Conservation (phyloP, 2,113 vertebrate genomes). For the Mesembrinibis cayennensis region DNA sequence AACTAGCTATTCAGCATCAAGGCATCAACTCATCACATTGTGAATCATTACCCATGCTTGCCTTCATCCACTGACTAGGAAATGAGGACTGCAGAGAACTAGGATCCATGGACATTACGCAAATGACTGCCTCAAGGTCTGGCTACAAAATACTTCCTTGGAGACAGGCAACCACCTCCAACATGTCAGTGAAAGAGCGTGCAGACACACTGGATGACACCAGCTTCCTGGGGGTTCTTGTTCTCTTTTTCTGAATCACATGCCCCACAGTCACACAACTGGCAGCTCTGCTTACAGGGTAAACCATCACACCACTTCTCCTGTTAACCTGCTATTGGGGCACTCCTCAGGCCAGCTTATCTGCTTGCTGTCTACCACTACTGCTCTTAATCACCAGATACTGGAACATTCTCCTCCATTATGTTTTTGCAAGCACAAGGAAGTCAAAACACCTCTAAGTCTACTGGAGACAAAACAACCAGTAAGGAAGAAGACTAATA, state of each 20-base stretch:
- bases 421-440: not conserved
- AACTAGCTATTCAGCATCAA: not conserved
- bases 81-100: not conserved
- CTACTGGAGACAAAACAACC: not conserved
- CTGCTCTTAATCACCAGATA: not conserved
- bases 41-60: not conserved
- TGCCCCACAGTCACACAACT: not conserved
- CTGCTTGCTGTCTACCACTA: not conserved
- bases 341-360: not conserved
- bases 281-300: not conserved
- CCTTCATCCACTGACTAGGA: not conserved
- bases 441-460: not conserved
- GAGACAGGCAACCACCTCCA: not conserved
- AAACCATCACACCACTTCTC: not conserved
- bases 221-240: not conserved
- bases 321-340: not conserved
- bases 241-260: not conserved
- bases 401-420: not conserved
- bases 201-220: not conserved
- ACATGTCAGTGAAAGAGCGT: not conserved
- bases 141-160: not conserved
- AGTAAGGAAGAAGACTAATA: not conserved
- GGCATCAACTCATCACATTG: not conserved
- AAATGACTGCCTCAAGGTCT: not conserved
- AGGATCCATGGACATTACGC: accelerated